Base-by-base conservation (phyloP, 2,797 vertebrate species). In the Apodemus agrarius region DNA sequence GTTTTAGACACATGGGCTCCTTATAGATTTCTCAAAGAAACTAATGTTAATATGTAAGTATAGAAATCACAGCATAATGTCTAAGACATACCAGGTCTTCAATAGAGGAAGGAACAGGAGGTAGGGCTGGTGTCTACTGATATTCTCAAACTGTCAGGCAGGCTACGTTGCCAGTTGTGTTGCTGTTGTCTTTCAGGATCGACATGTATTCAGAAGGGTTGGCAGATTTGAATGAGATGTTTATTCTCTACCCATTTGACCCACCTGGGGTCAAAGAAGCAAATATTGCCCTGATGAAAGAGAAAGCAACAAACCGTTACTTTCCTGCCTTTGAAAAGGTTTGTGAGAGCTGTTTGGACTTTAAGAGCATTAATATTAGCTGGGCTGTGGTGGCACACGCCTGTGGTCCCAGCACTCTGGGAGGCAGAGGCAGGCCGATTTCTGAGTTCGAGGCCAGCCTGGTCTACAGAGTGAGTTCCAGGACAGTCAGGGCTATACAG, bases 241-340 rank as follows among this genome's bases (percentile, higher is more conserved):
- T 97, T 26, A 0, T 7, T 7, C n/a, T 24, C 14, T 93, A 31
- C 54, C 90, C 63, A 2, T 96, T 22, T 8, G 16, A 74, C 57
- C 87, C 91, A 22, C 75, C 96, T 1, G 89, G 65, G 40, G 46
- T 97, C 49, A 96, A 98, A 84, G 94, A 90, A 22, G 87, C 69
- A 96, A 97, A 61, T 6, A 22, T 96, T 13, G 24, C 86, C 14
- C 29, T 49, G 52, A 85, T 96, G 82, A 83, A 59, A 83, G 94
- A 97, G 4, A 97, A 4, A 69, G 79, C 80, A 17, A 91, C 43
- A 34, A 97, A 91, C 34, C 95, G 83, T 69, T 98, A 97, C 46
- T 69, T 97, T 16, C 96, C 96, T 22, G 97, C 40, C 16, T 98
- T 97, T 97, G 97, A 98, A 81, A 98, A 98, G 65, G 97, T 98